phyloP scores from a whole-genome alignment of 2,113 vertebrate species.

The Eleginops maclovinus region DNA sequence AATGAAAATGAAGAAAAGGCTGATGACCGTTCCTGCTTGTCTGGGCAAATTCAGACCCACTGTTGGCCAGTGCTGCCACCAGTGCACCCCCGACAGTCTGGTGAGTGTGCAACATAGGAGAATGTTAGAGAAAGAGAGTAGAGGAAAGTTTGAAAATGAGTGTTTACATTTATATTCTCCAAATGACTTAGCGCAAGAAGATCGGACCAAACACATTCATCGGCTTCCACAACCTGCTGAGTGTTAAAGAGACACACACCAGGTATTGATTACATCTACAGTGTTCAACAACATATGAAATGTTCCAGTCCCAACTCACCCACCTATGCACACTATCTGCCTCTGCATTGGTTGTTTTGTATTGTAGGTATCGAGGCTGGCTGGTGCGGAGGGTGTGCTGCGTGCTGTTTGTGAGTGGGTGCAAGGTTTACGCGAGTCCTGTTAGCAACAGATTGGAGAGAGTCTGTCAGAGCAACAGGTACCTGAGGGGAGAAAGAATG shows the following conservation, averaged over 20 bases:
- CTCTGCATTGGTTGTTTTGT: conserved; percentile 34
- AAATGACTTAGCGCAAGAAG: conserved; percentile 62
- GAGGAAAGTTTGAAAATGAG: neutral
- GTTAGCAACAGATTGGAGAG: conserved; percentile 63
- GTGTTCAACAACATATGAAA: neutral
- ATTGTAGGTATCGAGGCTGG: conserved; percentile 82
- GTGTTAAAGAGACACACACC: conserved; percentile 80
- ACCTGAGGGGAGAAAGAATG: conserved; percentile 43
- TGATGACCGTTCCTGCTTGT: conserved; percentile 63
- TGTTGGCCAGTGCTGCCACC: conserved; percentile 83
- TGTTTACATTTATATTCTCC: too few species aligned
- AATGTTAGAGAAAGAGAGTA: neutral
- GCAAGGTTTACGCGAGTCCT: conserved; percentile 74
- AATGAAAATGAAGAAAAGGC: conserved; percentile 76
- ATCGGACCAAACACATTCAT: conserved; percentile 64
- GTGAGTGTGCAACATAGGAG: conserved; percentile 65
- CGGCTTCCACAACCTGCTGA: conserved; percentile 79
- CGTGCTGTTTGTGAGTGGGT: conserved; percentile 76
- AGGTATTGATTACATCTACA: conserved; percentile 65
- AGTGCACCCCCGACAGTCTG: conserved; percentile 84
- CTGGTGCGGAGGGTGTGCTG: conserved; percentile 82
- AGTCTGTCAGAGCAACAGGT: conserved; percentile 79
- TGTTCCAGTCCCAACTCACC: neutral
- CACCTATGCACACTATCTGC: conserved; percentile 1
- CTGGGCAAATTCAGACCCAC: conserved; percentile 79